Percentiles rank a stretch among this genome's conserved stretches.
Evolutionary conservation across 2,113 vertebrate genomes (phyloP).

Genomic region (Ammodytes dubius): DNA sequence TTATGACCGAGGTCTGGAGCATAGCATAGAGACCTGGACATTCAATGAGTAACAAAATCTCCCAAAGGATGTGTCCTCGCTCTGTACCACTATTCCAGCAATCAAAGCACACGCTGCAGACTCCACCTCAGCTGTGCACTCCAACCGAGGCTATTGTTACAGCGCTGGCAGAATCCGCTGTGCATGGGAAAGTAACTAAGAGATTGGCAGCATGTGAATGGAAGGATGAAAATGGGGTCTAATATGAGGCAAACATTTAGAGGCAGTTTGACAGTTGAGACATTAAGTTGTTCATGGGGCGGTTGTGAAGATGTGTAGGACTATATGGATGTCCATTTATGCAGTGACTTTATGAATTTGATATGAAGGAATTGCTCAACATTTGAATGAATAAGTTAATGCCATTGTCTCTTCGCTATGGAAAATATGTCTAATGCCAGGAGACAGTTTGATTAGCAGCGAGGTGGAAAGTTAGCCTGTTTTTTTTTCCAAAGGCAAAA

Average conservation of each 20-base stretch:
- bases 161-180: slow-evolving; percentile 61
- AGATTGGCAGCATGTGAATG: slow-evolving; percentile 55
- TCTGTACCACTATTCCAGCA: slow-evolving; percentile 57
- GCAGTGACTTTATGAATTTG: not conserved
- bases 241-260: slow-evolving; percentile 19
- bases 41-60: slow-evolving; percentile 52
- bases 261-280: slow-evolving; percentile 16
- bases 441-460: not conserved
- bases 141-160: slow-evolving; percentile 80
- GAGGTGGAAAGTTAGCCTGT: not conserved
- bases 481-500: not conserved
- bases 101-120: slow-evolving; percentile 64
- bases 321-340: not conserved
- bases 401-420: too few relatives aligned
- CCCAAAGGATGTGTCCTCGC: slow-evolving; percentile 21
- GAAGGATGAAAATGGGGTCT: slow-evolving; percentile 29
- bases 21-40: slow-evolving; percentile 14
- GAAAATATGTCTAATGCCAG: not conserved
- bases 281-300: not conserved
- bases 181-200: slow-evolving; percentile 79
- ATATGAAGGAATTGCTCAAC: not conserved
- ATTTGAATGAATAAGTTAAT: not conserved
- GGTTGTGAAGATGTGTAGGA: too few relatives aligned
- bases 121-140: slow-evolving; percentile 74
- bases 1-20: slow-evolving; percentile 19